phyloP scores from a whole-genome alignment of 2,797 vertebrate species.

The Anolis apletophallus region DNA sequence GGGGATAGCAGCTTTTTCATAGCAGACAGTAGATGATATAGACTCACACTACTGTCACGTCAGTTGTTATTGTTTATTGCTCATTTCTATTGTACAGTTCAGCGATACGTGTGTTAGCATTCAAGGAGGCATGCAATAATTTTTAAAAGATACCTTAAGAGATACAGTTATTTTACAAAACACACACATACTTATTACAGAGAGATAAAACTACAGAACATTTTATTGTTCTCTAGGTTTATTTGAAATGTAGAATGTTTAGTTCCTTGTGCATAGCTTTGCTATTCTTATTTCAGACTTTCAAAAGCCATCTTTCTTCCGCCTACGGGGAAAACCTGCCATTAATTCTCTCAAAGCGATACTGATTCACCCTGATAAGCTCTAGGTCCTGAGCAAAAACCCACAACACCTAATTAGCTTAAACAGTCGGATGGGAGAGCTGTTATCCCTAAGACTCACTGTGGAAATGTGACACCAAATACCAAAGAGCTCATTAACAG shows the following conservation, averaged over 20 bases:
- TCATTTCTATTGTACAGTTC: too few species aligned
- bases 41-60: too few species aligned
- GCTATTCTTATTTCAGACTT: not conserved
- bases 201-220: not conserved
- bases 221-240: not conserved
- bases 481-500: not conserved
- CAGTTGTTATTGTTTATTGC: too few species aligned
- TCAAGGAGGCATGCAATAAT: too few species aligned
- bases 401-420: not conserved
- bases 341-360: not conserved
- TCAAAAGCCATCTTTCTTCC: not conserved
- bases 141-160: too few species aligned
- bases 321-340: not conserved
- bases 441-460: not conserved
- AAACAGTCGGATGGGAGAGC: not conserved
- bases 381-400: constrained; percentile 5
- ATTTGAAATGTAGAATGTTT: not conserved
- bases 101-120: too few species aligned
- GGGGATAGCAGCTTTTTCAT: too few species aligned
- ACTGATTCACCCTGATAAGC: not conserved
- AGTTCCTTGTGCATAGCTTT: not conserved
- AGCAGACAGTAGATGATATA: too few species aligned
- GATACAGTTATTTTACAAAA: too few species aligned
- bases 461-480: not conserved
- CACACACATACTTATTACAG: not conserved